Base-by-base conservation (phyloP, 2,113 vertebrate species). In the Gopherus flavomarginatus region DNA sequence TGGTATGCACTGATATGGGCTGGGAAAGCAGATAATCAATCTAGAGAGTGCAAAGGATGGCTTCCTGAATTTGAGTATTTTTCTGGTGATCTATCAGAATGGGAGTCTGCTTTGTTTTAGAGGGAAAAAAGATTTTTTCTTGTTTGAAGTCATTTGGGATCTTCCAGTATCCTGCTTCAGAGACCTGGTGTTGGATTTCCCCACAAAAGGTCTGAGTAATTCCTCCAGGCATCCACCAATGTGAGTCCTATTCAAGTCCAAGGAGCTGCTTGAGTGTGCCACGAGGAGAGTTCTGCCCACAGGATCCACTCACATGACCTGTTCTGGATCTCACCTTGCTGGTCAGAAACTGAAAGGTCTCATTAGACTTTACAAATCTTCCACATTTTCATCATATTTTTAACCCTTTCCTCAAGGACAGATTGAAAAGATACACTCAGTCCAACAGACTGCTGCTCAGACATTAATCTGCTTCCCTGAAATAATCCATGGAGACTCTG, bases 401-500 rank as follows among this genome's bases (percentile, higher is more conserved):
- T 27, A 27, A 57, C 16, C 53, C 44, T 90, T 85, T 79, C 82
- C 47, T 72, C 75, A 75, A 52, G 29, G 17, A 81, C 27, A 92
- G 59, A 13, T n/a, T 26, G 57, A 59, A 81, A 81, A 86, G 80
- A 42, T 0, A 0, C 29, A 62, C 65, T 89, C 83, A 81, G 35
- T 57, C 22, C 72, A 62, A 17, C 0, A 35, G 21, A 35, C 6
- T 50, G 47, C 57, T 86, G 42, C 86, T 94, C 47, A 69, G 77
- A 72, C 49, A 29, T 5, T 42, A 81, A 54, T 83, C 75, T 80
- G 13, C 53, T 88, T 87, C 26, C n/a, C 53, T 72, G n/a, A 95
- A 95, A 91, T 27, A 88, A 91, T 19, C 94, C 88, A 56, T 5
- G 21, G 65, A 91, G 75, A 83, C 11, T 79, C 91, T 95, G 91